Conservation (phyloP, 2,797 vertebrate genomes). For the Vespertilio murinus region DNA sequence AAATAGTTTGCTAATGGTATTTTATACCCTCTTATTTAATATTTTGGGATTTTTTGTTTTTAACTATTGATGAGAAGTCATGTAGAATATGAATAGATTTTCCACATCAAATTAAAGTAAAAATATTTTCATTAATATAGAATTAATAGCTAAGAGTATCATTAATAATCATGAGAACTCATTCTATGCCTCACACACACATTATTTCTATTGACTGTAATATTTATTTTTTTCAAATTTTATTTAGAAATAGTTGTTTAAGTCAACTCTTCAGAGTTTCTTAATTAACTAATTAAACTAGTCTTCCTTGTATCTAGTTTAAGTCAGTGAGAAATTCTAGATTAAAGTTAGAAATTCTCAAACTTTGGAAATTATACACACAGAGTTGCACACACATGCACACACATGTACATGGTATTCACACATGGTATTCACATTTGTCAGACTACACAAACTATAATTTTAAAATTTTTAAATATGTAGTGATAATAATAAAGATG, state of each 20-base stretch:
- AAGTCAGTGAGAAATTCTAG: neutral
- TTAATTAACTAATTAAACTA: neutral
- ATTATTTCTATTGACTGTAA: neutral
- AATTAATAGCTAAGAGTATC: neutral
- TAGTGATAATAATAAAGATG: neutral
- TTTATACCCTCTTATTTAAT: neutral
- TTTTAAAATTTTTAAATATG: neutral
- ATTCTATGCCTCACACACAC: neutral
- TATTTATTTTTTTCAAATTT: slow-evolving; percentile 10
- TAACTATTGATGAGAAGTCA: neutral
- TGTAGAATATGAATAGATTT: neutral
- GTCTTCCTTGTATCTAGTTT: neutral
- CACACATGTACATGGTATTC: neutral
- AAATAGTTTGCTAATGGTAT: neutral
- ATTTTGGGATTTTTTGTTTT: neutral
- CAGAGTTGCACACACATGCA: too few species aligned
- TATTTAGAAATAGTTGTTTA: neutral
- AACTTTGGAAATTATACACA: neutral
- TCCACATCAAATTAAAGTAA: neutral
- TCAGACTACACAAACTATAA: neutral
- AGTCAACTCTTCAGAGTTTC: neutral
- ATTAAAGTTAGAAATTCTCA: neutral
- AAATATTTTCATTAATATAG: neutral
- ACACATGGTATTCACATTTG: neutral
- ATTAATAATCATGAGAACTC: neutral